Base-by-base conservation (phyloP, 2,113 vertebrate species). In the Oriolus oriolus region DNA sequence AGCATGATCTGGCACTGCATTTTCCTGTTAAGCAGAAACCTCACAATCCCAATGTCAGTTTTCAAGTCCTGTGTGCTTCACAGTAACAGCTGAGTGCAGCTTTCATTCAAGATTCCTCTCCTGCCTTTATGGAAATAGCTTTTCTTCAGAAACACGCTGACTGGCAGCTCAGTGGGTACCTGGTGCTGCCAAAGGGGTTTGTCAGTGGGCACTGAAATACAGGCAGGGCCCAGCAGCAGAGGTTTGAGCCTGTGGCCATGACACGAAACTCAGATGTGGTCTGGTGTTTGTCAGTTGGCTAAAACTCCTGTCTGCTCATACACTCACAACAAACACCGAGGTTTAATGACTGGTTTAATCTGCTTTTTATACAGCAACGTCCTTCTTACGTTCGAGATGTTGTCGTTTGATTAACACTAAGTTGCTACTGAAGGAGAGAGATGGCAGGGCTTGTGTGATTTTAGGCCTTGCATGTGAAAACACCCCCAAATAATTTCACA, bases 61-160 rank as follows among this genome's bases (percentile, higher is more conserved):
- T 24, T 39, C 27, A 68, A 17, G 65, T 33, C 7, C 1, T 33
- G 44, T 23, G 61, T 59, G 78, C 76, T 60, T 42, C 79, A 41
- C 54, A 41, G 69, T 0, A 41, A 30, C 23, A 83, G 24, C 87
- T 61, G 64, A 66, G 26, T 8, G 88, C 26, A 44, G 70, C 93
- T 97, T 96, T 94, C 77, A 44, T 65, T 75, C 81, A 79, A 95
- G 85, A 66, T 82, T 93, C 5, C 54, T 93, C 84, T 91, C 78
- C 81, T 84, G 30, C 35, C 35, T 89, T 93, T 61, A 88, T 76
- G 82, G 89, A 90, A 96, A 53, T 35, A 52, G 81, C 86, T 94
- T 94, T 97, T 89, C 93, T 87, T 92, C 80, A 79, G 85, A 81
- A 87, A 82, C 71, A 91, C 69, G 37, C 92, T 78, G 91, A 47